Evolutionary conservation across 2,888 invertebrate species (phyloP).

Genomic region (Polyommatus iphigenia): DNA sequence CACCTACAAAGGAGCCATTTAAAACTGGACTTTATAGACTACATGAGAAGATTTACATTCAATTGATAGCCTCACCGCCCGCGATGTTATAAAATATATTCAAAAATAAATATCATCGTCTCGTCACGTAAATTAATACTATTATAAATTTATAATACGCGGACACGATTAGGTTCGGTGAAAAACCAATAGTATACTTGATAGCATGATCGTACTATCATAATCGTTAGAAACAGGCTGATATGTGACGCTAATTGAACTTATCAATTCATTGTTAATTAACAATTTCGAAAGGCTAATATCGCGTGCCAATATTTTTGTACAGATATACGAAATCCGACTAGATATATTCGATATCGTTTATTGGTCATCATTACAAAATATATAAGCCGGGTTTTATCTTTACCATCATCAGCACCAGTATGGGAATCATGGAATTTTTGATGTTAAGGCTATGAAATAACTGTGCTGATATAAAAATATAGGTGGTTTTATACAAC

Average conservation of each 20-base stretch:
- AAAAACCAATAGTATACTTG: not conserved
- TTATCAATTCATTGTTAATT: slow-evolving; percentile 7
- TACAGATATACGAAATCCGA: not conserved
- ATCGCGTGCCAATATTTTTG: slow-evolving; percentile 5
- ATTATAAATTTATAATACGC: too few species aligned
- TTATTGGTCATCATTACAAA: not conserved
- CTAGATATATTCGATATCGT: not conserved
- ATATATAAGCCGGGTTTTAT: not conserved
- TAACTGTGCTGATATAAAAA: too few species aligned
- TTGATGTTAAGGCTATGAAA: too few species aligned
- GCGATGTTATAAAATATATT: too few species aligned
- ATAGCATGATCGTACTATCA: slow-evolving; percentile 3
- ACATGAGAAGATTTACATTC: too few species aligned
- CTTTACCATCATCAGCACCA: not conserved
- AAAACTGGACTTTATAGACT: too few species aligned
- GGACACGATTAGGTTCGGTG: not conserved
- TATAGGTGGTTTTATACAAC: too few species aligned
- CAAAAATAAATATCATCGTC: too few species aligned
- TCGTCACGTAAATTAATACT: too few species aligned
- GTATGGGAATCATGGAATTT: not conserved
- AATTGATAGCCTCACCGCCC: too few species aligned
- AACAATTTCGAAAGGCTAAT: slow-evolving; percentile 17
- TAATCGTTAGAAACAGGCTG: not conserved
- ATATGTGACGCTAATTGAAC: slow-evolving; percentile 3
- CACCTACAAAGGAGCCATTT: too few species aligned